Conservation (phyloP, 2,888 invertebrate genomes). For the Tetropium fuscum region DNA sequence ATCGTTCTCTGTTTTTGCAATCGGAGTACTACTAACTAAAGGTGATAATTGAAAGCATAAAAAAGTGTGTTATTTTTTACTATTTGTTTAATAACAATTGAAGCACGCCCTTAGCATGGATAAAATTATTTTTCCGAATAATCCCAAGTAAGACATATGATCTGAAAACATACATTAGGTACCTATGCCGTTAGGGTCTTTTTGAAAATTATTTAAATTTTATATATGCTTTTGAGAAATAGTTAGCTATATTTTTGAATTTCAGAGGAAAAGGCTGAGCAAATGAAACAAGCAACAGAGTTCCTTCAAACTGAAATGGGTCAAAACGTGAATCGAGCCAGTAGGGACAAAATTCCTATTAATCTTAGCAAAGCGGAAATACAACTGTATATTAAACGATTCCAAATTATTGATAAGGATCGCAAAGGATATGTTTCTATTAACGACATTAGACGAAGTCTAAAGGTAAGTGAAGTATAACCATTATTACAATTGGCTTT, state of each 20-base stretch:
- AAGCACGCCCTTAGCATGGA: too few relatives aligned
- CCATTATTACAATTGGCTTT: neutral
- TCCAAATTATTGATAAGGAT: conserved; percentile 95
- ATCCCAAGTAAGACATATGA: too few relatives aligned
- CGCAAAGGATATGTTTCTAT: conserved; percentile 98
- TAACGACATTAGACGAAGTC: conserved; percentile 94
- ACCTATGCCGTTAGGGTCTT: neutral
- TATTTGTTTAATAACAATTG: too few relatives aligned
- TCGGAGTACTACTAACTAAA: too few relatives aligned
- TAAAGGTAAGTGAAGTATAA: conserved; percentile 79
- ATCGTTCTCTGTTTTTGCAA: too few relatives aligned
- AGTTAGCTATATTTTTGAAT: conserved; percentile 15
- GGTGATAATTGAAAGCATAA: too few relatives aligned
- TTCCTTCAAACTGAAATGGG: conserved; percentile 98
- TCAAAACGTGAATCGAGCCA: conserved; percentile 89
- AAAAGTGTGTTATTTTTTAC: too few relatives aligned
- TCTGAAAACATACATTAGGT: too few relatives aligned
- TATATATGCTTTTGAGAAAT: too few relatives aligned
- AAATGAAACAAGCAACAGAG: conserved; percentile 82
- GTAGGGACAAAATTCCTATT: conserved; percentile 89
- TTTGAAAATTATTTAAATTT: neutral
- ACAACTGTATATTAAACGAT: conserved; percentile 92
- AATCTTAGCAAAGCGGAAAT: conserved; percentile 95
- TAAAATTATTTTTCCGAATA: too few relatives aligned
- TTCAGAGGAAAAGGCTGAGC: conserved; percentile 72